Base-by-base conservation (phyloP, 2,797 vertebrate genomes). In the Pipistrellus kuhlii region DNA sequence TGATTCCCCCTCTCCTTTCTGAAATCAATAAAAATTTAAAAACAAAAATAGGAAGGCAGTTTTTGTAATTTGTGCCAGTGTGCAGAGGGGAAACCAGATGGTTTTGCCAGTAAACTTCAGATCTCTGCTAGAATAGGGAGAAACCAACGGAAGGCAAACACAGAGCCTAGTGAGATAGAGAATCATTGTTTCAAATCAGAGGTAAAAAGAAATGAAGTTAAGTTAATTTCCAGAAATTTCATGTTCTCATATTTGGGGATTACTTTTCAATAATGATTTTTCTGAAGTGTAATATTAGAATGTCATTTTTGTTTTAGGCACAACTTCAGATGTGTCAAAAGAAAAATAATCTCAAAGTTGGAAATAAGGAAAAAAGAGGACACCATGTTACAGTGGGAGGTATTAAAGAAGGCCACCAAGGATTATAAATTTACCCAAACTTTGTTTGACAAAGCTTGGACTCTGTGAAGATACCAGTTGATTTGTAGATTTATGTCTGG, bases 301-400 rank as follows among this genome's bases (percentile, higher is more conserved):
- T 93, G 15, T 85, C 35, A 76, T 48, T 97, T 89, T 88, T 92
- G 14, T 85, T 93, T 94, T 46, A 88, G 85, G 35, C 21, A 59
- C 51, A 59, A 66, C 25, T 64, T 93, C 11, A 76, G 73, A 84
- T 13, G 4, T 85, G 8, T 75, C 8, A 69, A 89, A 41, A 44
- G 46, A 44, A 88, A 93, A 90, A 82, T 8, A 46, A 66, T 30
- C 35, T 23, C 30, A 71, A 78, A 82, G 20, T 73, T 90, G 59
- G 30, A 93, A 86, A 83, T 81, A 76, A 62, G 48, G 35, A 1
- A 35, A 76, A 84, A 85, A 89, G 14, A 75, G 21, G 21, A 83
- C 7, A 80, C 46, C 69, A 23, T 41, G n/a, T 77, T 25, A 55
- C 8, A 77, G 8, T 51, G 62, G 6, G 27, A 88, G 62, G 38